Evolutionary conservation across 2,888 invertebrate species (phyloP), one percentile per base, ranked within the genome.

Genomic region (Dynastes tityus): DNA sequence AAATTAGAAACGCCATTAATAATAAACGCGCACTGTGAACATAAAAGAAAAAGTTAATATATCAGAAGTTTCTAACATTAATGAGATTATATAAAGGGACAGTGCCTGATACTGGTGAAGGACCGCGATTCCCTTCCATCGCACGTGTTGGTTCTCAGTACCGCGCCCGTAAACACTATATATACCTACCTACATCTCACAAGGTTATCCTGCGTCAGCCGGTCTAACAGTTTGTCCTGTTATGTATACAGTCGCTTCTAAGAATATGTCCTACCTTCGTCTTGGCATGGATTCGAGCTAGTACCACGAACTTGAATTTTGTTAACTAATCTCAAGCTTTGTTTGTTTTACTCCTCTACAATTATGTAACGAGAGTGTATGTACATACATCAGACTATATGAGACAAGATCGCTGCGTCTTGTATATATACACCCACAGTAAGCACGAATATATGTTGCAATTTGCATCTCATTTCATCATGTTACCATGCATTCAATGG

Each of bases 201-300:
- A 71, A 55, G 16, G 71, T 49, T 45, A 40, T 40, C 68, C 58
- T 53, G 55, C 55, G 55, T 58, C 71, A 55, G 40, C 58, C 55
- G 37, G 9, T 37, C 53, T 55, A 70, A 40, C 70, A 70, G n/a
- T 55, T 22, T 27, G 13, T 51, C 11, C 68, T 22, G n/a, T 29
- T 68, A 29, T 5, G 6, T 68, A 3, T n/a, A 13, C 49, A 68
- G 8, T 51, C 51, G 13, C 40, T 37, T 51, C 27, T n/a, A 8
- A 71, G 71, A 22, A 71, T 58, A 27, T 58, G 71, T 58, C 71
- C 55, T 58, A 71, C 71, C 71, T 71, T 71, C 71, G 71, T 71
- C 71, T 58, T 16, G 40, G 40, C 16, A 16, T 45, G 65, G 65
- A 65, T 65, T 65, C 40, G 22, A 68, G 3, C 49, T 49, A 27